phyloP scores from a whole-genome alignment of 2,113 vertebrate species.

The Clinocottus analis region DNA sequence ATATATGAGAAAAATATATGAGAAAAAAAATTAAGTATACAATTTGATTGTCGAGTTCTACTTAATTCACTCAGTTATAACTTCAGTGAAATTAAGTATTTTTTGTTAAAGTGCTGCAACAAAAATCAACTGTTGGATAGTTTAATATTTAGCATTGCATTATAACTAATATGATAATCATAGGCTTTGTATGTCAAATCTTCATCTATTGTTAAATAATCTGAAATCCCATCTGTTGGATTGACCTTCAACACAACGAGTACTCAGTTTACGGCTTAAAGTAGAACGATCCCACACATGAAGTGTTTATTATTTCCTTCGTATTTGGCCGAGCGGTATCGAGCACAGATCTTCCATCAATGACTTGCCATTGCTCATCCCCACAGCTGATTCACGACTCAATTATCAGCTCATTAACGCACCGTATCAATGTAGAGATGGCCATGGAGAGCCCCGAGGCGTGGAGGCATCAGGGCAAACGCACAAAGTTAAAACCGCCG shows the following conservation, averaged over 20 bases:
- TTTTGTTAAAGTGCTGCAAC: too few relatives aligned
- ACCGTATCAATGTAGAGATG: slow-evolving; percentile 60
- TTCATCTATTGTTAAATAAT: not conserved
- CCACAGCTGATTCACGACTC: slow-evolving; percentile 65
- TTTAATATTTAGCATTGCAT: slow-evolving; percentile 15
- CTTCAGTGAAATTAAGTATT: too few relatives aligned
- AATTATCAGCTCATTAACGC: slow-evolving; percentile 71
- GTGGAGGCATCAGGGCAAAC: slow-evolving; percentile 33
- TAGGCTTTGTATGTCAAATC: slow-evolving; percentile 28
- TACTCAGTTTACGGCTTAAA: too few relatives aligned
- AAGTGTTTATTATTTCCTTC: slow-evolving; percentile 21
- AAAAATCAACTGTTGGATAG: not conserved
- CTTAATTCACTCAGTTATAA: too few relatives aligned
- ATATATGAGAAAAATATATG: too few relatives aligned
- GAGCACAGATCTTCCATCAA: slow-evolving; percentile 47
- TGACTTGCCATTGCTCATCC: slow-evolving; percentile 42
- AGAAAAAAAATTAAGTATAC: too few relatives aligned
- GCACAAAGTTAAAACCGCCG: slow-evolving; percentile 43
- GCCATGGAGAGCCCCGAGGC: slow-evolving; percentile 44
- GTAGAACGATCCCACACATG: not conserved
- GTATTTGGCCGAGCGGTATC: slow-evolving; percentile 1
- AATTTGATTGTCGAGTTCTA: too few relatives aligned
- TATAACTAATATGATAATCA: slow-evolving; percentile 1
- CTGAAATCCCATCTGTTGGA: not conserved
- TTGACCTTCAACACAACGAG: not conserved